Evolutionary conservation across 35 echinoderm and acorn worm species (phyloP).

Genomic region (Nesometra sesokonis): DNA sequence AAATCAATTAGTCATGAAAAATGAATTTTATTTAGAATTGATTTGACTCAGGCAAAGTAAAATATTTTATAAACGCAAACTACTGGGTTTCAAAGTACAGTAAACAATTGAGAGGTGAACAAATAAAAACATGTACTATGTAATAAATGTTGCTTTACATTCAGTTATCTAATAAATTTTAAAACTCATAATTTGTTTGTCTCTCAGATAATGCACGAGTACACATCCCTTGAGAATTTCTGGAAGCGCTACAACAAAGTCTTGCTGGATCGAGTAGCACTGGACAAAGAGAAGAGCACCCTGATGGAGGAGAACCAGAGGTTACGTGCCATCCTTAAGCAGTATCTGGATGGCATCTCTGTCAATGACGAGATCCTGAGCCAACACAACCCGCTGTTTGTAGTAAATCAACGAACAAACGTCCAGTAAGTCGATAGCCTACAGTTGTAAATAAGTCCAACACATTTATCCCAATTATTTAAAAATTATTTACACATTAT

Average conservation of each 20-base stretch:
- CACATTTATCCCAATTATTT: too few species aligned
- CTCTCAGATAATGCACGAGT: conserved; percentile 89
- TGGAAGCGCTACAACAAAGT: conserved; percentile 99
- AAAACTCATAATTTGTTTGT: neutral
- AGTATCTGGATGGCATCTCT: conserved; percentile 98
- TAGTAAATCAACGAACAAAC: conserved; percentile 93
- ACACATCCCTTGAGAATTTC: conserved; percentile 93
- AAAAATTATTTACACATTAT: too few species aligned
- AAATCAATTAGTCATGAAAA: too few species aligned
- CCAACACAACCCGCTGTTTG: conserved; percentile 96
- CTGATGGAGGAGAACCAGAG: conserved; percentile 78
- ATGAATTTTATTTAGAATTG: too few species aligned
- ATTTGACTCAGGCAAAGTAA: too few species aligned
- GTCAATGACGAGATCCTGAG: conserved; percentile 99
- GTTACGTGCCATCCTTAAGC: conserved; percentile 85
- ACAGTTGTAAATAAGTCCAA: too few species aligned
- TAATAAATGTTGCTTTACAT: too few species aligned
- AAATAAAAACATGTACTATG: too few species aligned
- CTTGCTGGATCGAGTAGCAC: conserved; percentile 77
- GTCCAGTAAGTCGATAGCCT: conserved; percentile 51
- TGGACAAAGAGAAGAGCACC: conserved; percentile 87
- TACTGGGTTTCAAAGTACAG: too few species aligned
- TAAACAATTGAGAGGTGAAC: too few species aligned
- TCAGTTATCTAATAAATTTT: too few species aligned
- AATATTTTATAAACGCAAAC: too few species aligned